phyloP scores from a whole-genome alignment of 2,113 vertebrate species.

The Equus przewalskii region DNA sequence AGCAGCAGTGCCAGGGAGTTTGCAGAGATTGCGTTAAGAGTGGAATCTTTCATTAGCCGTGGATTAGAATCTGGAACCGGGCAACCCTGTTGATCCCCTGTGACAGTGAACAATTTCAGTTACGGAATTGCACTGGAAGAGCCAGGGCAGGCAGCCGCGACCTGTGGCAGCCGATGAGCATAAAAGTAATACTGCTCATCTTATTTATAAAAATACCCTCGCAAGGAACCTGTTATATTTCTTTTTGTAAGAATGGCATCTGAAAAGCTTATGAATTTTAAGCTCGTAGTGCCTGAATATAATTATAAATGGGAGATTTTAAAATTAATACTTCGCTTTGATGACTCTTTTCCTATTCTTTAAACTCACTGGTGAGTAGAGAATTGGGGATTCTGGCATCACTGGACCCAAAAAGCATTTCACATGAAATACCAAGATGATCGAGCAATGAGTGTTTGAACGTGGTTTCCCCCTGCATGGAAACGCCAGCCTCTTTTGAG shows the following conservation, averaged over 20 bases:
- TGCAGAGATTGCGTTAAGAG: neutral
- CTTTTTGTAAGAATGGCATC: neutral
- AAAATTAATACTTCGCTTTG: neutral
- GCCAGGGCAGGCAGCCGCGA: neutral
- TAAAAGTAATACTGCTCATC: neutral
- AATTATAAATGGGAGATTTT: conserved; percentile 45
- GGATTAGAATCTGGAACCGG: conserved; percentile 30
- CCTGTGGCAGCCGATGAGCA: neutral
- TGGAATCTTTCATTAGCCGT: conserved; percentile 58
- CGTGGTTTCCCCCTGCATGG: neutral
- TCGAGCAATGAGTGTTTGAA: neutral
- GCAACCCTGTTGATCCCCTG: neutral
- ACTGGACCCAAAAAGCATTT: neutral
- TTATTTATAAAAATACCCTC: conserved; percentile 15
- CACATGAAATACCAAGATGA: neutral
- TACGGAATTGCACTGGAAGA: neutral
- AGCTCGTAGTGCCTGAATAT: neutral
- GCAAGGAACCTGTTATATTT: neutral
- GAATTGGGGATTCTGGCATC: neutral
- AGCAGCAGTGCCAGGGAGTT: neutral
- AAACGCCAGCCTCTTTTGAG: neutral
- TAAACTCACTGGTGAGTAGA: neutral
- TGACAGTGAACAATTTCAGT: neutral
- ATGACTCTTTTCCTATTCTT: neutral
- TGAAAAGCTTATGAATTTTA: conserved; percentile 26